phyloP scores from a whole-genome alignment of 2,113 vertebrate genomes.

The Rhynchomys soricoides region DNA sequence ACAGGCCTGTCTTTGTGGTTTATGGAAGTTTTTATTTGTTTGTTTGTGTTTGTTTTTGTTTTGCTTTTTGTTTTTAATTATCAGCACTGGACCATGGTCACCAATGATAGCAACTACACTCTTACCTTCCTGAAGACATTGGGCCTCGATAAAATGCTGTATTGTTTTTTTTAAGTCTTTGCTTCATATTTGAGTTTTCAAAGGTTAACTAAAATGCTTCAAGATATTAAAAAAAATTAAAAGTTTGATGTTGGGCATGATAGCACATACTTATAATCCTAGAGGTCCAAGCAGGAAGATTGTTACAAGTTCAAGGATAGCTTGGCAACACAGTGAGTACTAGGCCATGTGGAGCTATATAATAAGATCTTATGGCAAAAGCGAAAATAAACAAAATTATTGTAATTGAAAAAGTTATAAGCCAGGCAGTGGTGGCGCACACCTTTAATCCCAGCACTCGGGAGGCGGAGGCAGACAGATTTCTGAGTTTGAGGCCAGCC shows the following conservation, averaged over 20 bases:
- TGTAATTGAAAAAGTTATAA: not conserved
- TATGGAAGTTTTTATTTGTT: not conserved
- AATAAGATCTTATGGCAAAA: not conserved
- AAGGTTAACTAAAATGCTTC: not conserved
- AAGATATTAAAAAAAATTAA: not conserved
- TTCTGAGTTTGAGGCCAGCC: no score
- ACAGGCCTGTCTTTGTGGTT: not conserved
- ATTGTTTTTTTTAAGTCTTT: not conserved
- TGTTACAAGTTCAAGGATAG: no score
- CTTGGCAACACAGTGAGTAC: not conserved
- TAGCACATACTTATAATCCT: not conserved
- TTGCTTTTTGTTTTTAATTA: not conserved
- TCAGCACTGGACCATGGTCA: not conserved
- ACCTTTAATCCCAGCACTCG: no score
- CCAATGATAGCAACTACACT: not conserved
- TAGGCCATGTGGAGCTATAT: no score
- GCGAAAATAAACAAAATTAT: not conserved
- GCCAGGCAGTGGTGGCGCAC: no score
- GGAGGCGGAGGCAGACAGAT: no score
- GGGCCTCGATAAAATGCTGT: not conserved
- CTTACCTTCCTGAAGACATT: not conserved
- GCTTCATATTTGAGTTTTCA: not conserved
- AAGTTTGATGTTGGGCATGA: not conserved
- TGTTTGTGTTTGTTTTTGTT: not conserved
- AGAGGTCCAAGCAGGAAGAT: not conserved